A percentile compares a stretch with the other conserved stretches of the same genome.
Evolutionary conservation across 2,888 invertebrate species (phyloP).

Genomic region (Copidosoma aretas): DNA sequence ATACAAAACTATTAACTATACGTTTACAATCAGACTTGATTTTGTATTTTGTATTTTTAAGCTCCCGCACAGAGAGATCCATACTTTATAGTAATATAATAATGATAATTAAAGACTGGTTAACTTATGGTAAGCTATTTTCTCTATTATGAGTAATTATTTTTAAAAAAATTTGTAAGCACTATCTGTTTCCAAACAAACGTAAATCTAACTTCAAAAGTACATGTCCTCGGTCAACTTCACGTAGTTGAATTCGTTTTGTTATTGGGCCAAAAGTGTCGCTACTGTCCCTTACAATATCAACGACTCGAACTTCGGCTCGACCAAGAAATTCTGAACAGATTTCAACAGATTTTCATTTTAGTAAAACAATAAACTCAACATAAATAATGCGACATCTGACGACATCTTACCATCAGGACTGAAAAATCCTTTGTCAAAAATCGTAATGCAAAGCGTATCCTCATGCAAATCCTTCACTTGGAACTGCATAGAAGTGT

Average conservation of each 20-base stretch:
- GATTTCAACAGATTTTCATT: no score
- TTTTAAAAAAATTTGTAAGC: conserved; percentile 22
- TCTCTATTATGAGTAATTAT: conserved; percentile 29
- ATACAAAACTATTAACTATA: conserved; percentile 30
- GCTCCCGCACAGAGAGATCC: conserved; percentile 11
- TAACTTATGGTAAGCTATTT: conserved; percentile 15
- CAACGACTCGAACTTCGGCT: conserved; percentile 72
- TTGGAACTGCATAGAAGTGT: conserved; percentile 78
- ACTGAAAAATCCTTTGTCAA: conserved; percentile 74
- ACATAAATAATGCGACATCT: no score
- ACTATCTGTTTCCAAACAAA: conserved; percentile 62
- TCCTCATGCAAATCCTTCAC: conserved; percentile 74
- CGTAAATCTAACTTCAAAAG: conserved; percentile 75
- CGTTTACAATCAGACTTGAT: conserved; percentile 31
- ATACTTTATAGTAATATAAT: conserved; percentile 16
- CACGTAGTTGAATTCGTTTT: conserved; percentile 71
- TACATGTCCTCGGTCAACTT: conserved; percentile 75
- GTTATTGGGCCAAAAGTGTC: conserved; percentile 70
- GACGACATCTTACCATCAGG: conserved; percentile 71
- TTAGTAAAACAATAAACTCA: no score
- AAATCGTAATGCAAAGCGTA: conserved; percentile 73
- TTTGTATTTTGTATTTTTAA: conserved; percentile 28
- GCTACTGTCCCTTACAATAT: conserved; percentile 68
- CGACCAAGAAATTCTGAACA: conserved; percentile 75
- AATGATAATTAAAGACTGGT: conserved; percentile 27